A percentile compares a stretch with the other conserved stretches of the same genome.
phyloP scores from a whole-genome alignment of 2,113 vertebrate species.

The Mirounga angustirostris region DNA sequence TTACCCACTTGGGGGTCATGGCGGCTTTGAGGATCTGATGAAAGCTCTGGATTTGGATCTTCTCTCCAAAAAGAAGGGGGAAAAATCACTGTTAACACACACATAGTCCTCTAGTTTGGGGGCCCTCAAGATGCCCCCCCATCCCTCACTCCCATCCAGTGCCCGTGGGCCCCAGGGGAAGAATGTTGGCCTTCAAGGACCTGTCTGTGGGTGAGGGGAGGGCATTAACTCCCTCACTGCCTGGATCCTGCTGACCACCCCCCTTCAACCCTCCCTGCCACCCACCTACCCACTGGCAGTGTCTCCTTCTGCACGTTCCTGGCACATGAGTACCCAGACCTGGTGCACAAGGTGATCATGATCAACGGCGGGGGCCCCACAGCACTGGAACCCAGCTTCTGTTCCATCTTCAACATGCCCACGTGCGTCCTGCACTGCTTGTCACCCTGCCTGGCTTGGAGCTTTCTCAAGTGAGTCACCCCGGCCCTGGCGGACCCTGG shows the following conservation, averaged over 20 bases:
- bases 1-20: neutral
- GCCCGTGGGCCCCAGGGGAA: neutral
- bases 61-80: neutral
- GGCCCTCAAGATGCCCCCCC: neutral
- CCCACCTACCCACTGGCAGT: conserved; percentile 76
- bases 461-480: conserved; percentile 94
- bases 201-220: neutral
- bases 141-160: neutral
- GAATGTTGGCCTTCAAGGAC: neutral
- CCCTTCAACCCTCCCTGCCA: too few species aligned
- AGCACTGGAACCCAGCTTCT: conserved; percentile 96
- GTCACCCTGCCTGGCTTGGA: conserved; percentile 96
- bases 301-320: conserved; percentile 99
- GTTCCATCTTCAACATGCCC: conserved; percentile 98
- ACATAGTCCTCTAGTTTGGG: neutral
- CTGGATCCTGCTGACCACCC: neutral
- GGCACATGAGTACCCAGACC: conserved; percentile 97
- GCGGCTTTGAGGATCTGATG: neutral
- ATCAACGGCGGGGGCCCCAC: conserved; percentile 98
- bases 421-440: conserved; percentile 95
- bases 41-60: neutral
- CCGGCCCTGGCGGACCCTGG: neutral
- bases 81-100: neutral
- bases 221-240: neutral
- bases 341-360: conserved; percentile 99